Percentiles rank a stretch among this genome's conserved stretches.
Conservation (phyloP, 2,888 invertebrate species). For the Gasteruption jaculator region DNA sequence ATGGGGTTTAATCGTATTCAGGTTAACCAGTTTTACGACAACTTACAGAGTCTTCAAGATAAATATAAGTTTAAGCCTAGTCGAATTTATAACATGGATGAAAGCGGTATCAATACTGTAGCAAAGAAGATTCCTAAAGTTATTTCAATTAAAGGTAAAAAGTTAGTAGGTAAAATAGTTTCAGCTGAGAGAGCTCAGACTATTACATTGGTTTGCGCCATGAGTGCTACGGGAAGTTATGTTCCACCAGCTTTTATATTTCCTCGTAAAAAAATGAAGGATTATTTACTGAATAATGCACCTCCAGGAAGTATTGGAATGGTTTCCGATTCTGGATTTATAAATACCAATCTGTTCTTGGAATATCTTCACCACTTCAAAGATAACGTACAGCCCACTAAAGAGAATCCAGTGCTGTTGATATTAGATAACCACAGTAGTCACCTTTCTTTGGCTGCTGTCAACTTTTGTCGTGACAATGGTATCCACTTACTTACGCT, state of each 20-base stretch:
- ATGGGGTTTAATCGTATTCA: constrained; percentile 19
- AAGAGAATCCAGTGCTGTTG: constrained; percentile 21
- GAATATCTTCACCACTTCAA: constrained; percentile 22
- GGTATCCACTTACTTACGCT: constrained; percentile 18
- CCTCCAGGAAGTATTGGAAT: constrained; percentile 18
- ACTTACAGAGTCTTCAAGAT: constrained; percentile 13
- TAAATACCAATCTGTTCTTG: constrained; percentile 21
- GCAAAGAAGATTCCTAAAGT: constrained; percentile 21
- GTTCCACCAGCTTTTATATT: constrained; percentile 24
- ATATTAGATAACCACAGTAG: constrained; percentile 21
- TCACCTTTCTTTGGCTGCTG: constrained; percentile 18
- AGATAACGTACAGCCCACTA: constrained; percentile 16
- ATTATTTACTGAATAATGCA: constrained; percentile 17
- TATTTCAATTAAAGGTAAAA: constrained; percentile 21
- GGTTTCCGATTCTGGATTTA: constrained; percentile 22
- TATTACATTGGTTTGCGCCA: constrained; percentile 16
- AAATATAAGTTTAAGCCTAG: constrained; percentile 14
- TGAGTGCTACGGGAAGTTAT: constrained; percentile 17
- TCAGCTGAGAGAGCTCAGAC: constrained; percentile 26
- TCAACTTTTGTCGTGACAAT: constrained; percentile 20
- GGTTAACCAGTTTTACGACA: constrained; percentile 16
- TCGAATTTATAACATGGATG: constrained; percentile 21
- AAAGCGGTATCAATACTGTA: constrained; percentile 21
- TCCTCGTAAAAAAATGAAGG: constrained; percentile 20
- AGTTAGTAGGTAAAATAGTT: constrained; percentile 21